Percentiles rank a stretch among this genome's conserved stretches.
phyloP scores from a whole-genome alignment of 2,797 vertebrate genomes.

The Botia kubotai region DNA sequence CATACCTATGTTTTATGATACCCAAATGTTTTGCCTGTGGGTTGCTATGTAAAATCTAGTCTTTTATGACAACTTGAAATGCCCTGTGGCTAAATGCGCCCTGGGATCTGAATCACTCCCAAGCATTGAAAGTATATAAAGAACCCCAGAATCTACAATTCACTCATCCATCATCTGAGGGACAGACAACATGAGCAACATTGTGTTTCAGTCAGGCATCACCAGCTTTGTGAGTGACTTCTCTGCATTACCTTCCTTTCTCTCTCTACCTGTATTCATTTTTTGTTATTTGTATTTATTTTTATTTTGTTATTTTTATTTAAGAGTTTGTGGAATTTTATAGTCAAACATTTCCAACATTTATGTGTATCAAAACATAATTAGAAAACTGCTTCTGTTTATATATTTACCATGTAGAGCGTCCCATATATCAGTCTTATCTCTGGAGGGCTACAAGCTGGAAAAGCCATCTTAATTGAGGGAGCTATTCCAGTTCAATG shows the following conservation, averaged over 20 bases:
- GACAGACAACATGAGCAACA: constrained; percentile 8
- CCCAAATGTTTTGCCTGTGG: neutral
- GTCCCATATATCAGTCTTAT: constrained; percentile 35
- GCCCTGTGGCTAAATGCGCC: neutral
- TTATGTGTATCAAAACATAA: neutral
- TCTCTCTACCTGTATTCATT: neutral
- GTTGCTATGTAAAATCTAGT: neutral
- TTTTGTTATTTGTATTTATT: too few relatives aligned
- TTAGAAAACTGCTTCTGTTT: neutral
- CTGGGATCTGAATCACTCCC: constrained; percentile 9
- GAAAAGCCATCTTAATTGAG: constrained; percentile 21
- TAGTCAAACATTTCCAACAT: neutral
- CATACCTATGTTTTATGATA: too few relatives aligned
- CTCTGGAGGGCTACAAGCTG: constrained; percentile 5
- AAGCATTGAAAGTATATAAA: neutral
- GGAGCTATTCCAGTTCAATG: constrained; percentile 9
- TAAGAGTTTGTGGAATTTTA: neutral
- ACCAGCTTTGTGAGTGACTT: constrained; percentile 11
- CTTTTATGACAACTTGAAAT: neutral
- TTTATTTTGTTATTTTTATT: neutral
- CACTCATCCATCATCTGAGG: neutral
- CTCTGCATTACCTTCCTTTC: neutral
- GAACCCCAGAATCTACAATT: neutral
- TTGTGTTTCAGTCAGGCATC: neutral
- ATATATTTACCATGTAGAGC: constrained; percentile 6